Evolutionary conservation across 2,888 invertebrate species (phyloP).

Genomic region (Helobdella robusta): DNA sequence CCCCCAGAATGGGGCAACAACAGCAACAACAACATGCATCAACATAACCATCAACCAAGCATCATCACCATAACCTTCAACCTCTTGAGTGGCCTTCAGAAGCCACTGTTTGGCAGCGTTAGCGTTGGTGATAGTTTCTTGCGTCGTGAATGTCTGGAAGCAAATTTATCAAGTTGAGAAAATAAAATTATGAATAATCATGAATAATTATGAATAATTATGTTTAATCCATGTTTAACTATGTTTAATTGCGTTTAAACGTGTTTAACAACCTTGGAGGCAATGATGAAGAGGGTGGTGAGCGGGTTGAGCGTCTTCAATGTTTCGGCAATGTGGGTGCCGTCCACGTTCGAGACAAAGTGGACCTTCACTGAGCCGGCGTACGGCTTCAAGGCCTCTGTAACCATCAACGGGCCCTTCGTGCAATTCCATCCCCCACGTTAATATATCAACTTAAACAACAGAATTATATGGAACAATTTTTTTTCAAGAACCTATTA

Average conservation of each 20-base stretch:
- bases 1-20: no score
- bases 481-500: no score
- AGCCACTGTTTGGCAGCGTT: conserved; percentile 96
- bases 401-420: conserved; percentile 93
- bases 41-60: no score
- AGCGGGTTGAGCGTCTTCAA: conserved; percentile 80
- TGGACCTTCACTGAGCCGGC: conserved; percentile 72
- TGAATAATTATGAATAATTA: no score
- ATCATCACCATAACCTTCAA: no score
- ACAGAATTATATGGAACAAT: no score
- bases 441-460: no score
- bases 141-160: conserved; percentile 81
- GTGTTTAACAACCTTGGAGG: conserved; percentile 79
- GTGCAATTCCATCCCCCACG: no score
- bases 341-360: conserved; percentile 98
- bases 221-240: no score
- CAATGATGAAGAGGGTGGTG: conserved; percentile 91
- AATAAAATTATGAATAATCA: not conserved
- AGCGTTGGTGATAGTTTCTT: conserved; percentile 96
- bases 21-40: no score
- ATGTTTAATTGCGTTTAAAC: no score
- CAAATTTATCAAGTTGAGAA: conserved; percentile 7
- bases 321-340: conserved; percentile 90
- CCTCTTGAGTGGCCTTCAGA: conserved; percentile 71
- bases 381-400: conserved; percentile 81